These are phyloP conservation scores for Megalops cyprinoides DNA, from an alignment of 2,797 vertebrate species.

Conservation along the genomic window DNA sequence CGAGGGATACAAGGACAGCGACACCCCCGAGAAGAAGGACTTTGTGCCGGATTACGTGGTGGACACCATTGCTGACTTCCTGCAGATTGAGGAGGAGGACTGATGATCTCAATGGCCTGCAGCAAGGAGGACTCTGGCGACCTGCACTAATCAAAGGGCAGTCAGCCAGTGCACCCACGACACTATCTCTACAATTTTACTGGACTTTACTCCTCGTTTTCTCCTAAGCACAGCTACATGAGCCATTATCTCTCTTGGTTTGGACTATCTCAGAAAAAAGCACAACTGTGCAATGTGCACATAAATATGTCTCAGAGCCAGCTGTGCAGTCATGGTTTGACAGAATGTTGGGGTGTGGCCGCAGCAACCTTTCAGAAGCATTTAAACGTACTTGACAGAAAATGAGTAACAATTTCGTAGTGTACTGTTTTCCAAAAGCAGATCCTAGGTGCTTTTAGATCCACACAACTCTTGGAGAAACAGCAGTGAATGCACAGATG, in stretches of 20 bases:
- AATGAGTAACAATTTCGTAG: background rate
- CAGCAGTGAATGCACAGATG: background rate
- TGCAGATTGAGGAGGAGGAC: conserved; percentile 81
- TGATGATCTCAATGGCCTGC: background rate
- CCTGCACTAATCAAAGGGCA: background rate
- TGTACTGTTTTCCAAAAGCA: conserved; percentile 2
- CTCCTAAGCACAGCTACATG: background rate
- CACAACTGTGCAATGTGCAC: background rate
- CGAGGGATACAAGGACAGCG: conserved; percentile 81
- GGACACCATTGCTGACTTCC: conserved; percentile 92
- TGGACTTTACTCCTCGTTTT: background rate
- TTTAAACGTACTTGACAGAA: background rate
- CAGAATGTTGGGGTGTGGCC: background rate
- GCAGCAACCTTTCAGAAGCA: background rate
- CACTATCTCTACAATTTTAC: background rate
- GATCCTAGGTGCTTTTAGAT: background rate
- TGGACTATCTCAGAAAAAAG: background rate
- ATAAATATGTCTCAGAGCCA: background rate
- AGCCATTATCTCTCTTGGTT: background rate
- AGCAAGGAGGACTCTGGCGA: background rate
- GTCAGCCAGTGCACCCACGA: background rate
- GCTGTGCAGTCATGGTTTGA: background rate
- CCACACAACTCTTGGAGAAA: background rate
- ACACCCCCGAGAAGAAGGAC: conserved; percentile 74
- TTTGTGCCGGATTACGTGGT: conserved; percentile 91